Base-by-base conservation (phyloP, 2,888 invertebrate species). In the Ischnus inquisitorius region DNA sequence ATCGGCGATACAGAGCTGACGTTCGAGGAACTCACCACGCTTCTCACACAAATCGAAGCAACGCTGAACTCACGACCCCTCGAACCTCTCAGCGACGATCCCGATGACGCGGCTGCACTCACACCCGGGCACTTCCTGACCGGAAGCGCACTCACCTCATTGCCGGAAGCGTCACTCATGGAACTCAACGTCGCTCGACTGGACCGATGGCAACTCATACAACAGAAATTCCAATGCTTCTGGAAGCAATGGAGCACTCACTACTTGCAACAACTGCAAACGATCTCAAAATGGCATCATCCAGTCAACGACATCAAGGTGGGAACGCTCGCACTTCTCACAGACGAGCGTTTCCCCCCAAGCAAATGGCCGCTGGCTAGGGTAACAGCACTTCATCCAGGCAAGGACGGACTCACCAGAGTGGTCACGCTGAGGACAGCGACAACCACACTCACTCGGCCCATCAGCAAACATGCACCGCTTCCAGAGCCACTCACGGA, bases 21-120 rank as follows among this genome's bases (percentile, higher is more conserved):
- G 0, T 86, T 79, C 48, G 85, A 85, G 64, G 67, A 74, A 16
- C 2, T 85, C 0, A 72, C 34, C 6, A 86, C 86, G 4, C 8
- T 87, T 12, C 12, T 71, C 39, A 68, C 71, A 0, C 69, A 85
- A 39, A 86, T 85, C 10, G 85, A 83, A 28, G 75, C 83, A 0
- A 82, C 83, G 25, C 48, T 82, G 8, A 80, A 86, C 48, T 86
- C 78, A 3, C 48, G 80, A n/a, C 82, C 83, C 3, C 57, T 75
- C 5, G 19, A 25, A 2, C 28, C 76, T 0, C 19, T 75, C 5
- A 51, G 51, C 0, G 75, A 75, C 41, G 65, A 75, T 25, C 65
- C 75, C 0, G 75, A 75, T 6, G 75, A 75, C 25, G 0, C 16
- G 0, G 10, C 76, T 2, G n/a, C 67, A 3, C 57, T 71, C 10